Conservation (phyloP, 64 coral and sea anemone species). For the Montipora sp. region DNA sequence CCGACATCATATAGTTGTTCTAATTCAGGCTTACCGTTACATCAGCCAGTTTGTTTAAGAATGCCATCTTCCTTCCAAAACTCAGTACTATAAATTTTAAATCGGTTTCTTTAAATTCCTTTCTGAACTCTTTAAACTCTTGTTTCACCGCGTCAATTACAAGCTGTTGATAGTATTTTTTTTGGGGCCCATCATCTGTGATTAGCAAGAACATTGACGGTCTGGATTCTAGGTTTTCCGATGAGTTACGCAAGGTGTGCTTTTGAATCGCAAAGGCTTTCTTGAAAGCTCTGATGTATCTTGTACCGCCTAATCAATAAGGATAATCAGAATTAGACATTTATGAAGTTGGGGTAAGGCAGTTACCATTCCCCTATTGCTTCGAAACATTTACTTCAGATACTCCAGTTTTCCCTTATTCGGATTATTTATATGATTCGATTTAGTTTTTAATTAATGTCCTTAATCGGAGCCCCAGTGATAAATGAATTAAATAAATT, state of each 20-base stretch:
- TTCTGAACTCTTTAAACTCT: background rate
- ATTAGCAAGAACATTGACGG: conserved; percentile 70
- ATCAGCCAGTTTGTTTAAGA: conserved; percentile 20
- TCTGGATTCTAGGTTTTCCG: background rate
- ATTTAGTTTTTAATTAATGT: too few species aligned
- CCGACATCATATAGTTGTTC: too few species aligned
- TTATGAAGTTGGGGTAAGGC: too few species aligned
- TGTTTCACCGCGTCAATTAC: background rate
- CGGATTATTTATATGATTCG: too few species aligned
- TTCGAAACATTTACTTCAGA: too few species aligned
- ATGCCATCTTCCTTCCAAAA: conserved; percentile 29
- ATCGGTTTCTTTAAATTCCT: background rate
- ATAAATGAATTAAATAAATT: too few species aligned
- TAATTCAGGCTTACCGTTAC: conserved; percentile 21
- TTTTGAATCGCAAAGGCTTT: conserved; percentile 65
- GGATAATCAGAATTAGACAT: background rate
- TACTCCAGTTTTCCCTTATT: too few species aligned
- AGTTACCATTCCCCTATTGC: too few species aligned
- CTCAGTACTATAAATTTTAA: conserved; percentile 13
- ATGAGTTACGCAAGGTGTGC: conserved; percentile 22
- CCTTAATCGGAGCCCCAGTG: too few species aligned
- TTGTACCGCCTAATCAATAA: conserved; percentile 56
- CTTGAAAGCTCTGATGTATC: conserved; percentile 62
- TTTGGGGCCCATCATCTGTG: conserved; percentile 57
- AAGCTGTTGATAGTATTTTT: background rate